Base-by-base conservation (phyloP, 1,140 invertebrate species). In the Drosophila baimaii region DNA sequence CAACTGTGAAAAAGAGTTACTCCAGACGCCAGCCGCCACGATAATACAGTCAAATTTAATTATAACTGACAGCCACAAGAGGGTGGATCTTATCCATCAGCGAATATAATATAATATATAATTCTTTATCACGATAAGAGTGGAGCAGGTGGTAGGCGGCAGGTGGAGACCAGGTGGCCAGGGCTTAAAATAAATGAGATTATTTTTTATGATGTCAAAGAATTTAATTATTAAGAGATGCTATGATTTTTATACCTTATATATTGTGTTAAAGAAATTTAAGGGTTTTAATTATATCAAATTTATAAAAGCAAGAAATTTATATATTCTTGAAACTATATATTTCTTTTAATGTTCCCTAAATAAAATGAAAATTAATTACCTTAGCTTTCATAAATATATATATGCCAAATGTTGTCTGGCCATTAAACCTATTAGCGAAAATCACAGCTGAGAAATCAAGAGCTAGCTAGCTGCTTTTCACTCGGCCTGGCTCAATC, bases 1-100 rank as follows among this genome's bases (percentile, higher is more conserved):
- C 41, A 49, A 41, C 65, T 71, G 65, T 71, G 68, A 71, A 57
- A 74, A 84, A 76, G 70, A 74, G 81, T 83, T 84, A 54, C 23
- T 41, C 33, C 46, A 68, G 37, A 62, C 71, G 47, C 70, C 61
- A 62, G 47, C 70, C 61, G 68, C 31, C 25, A 33, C 37, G 72
- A 73, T 73, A 77, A 73, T 84, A 73, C 66, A 77, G 70, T 51
- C 35, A 65, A 80, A 77, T 61, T 73, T 72, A 79, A 84, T 79
- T 79, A 73, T 61, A 39, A 55, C 31, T 27, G 49, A 47, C 55
- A 52, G 52, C 21, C 12, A 21, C 13, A 17, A 2, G 33, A n/a
- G 23, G 39, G 29, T 10, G 29, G 39, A 29, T 66, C 56, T 62
- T 63, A 56, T 21, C 44, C 64, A 56, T 52, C 37, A 41, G 21